These are phyloP conservation scores for Platycheirus rosarum DNA, from an alignment of 2,888 invertebrate genomes.

Conservation along the genomic window DNA sequence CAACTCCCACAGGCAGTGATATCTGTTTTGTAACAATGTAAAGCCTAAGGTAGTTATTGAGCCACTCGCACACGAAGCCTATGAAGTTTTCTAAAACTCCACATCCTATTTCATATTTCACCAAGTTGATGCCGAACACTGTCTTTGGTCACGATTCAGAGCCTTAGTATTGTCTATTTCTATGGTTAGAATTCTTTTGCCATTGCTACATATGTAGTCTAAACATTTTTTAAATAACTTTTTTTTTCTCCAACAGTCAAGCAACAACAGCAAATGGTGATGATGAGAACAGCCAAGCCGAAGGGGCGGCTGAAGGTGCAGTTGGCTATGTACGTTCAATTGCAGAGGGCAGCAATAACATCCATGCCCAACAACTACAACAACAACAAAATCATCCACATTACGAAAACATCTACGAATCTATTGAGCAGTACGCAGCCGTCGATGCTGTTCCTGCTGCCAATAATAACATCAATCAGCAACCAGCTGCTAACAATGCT, in stretches of 20 bases:
- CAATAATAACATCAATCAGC: conserved; percentile 75
- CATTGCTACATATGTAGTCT: no score
- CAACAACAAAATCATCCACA: conserved; percentile 81
- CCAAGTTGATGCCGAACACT: no score
- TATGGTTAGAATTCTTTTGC: no score
- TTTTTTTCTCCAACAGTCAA: conserved; percentile 75
- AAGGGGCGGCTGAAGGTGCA: conserved; percentile 84
- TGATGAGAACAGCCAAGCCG: conserved; percentile 85
- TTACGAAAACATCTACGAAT: conserved; percentile 84
- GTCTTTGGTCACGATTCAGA: no score
- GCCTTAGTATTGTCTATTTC: no score
- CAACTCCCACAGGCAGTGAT: no score
- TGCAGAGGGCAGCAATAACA: conserved; percentile 73
- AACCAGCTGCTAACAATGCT: conserved; percentile 65
- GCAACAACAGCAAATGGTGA: conserved; percentile 81
- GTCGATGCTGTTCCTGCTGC: conserved; percentile 76
- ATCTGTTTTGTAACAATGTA: no score
- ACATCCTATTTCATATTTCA: no score
- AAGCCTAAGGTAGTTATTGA: no score
- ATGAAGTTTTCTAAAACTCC: no score
- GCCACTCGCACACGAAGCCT: no score
- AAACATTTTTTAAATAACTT: conserved; percentile 41
- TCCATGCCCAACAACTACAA: conserved; percentile 66
- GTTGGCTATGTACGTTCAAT: conserved; percentile 82
- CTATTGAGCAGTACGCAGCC: conserved; percentile 82